A percentile compares a stretch with the other conserved stretches of the same genome.
phyloP scores from a whole-genome alignment of 64 coral and sea anemone genomes.

The Montipora capricornis region DNA sequence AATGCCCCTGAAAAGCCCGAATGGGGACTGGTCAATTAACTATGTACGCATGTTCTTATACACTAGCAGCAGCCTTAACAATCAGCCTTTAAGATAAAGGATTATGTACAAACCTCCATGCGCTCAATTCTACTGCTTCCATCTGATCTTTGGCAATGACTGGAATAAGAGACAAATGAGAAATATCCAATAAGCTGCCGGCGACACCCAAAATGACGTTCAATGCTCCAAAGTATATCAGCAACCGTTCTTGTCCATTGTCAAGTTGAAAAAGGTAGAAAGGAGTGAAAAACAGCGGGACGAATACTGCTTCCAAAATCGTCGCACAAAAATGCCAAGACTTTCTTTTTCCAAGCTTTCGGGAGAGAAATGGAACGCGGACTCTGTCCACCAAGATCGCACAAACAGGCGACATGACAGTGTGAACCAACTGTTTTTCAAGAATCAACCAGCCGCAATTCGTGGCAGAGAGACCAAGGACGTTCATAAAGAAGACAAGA shows the following conservation, averaged over 20 bases:
- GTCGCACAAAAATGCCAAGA: too few species aligned
- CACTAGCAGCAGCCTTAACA: too few species aligned
- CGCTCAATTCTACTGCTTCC: neutral
- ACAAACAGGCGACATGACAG: neutral
- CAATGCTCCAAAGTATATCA: neutral
- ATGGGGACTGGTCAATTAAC: too few species aligned
- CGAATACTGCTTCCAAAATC: neutral
- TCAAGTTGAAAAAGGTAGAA: neutral
- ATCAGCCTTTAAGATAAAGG: neutral
- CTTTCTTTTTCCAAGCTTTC: too few species aligned
- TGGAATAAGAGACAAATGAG: neutral
- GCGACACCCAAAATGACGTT: neutral
- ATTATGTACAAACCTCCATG: neutral
- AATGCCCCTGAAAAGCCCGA: too few species aligned
- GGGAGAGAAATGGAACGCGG: too few species aligned
- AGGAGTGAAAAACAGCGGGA: neutral
- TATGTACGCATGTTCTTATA: too few species aligned
- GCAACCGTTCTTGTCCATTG: too few species aligned
- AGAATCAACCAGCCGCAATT: neutral
- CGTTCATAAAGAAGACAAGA: neutral
- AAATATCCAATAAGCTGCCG: neutral
- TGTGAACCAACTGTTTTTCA: neutral
- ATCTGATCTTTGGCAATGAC: neutral
- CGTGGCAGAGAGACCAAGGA: neutral
- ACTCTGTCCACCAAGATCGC: too few species aligned